Evolutionary conservation across 2,113 vertebrate species (phyloP).

Genomic region (Trematomus loennbergii): DNA sequence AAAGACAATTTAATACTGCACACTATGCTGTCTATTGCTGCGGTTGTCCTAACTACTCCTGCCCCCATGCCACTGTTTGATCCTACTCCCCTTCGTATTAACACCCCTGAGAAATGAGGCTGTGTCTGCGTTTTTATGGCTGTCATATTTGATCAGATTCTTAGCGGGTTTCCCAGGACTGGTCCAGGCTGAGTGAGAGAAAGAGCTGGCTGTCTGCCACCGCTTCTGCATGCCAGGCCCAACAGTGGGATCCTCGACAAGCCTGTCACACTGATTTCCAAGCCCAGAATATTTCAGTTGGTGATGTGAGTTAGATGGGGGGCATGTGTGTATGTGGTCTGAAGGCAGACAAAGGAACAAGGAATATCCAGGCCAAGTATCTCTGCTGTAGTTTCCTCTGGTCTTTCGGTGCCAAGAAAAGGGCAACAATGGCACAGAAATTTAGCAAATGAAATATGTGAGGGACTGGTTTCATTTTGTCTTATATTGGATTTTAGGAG

Average conservation of each 20-base stretch:
- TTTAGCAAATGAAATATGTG: conserved; percentile 23
- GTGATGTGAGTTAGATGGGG: conserved; percentile 59
- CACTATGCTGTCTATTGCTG: neutral
- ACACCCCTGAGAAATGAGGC: conserved; percentile 62
- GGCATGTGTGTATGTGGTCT: conserved; percentile 55
- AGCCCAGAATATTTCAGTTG: conserved; percentile 71
- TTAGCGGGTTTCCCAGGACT: conserved; percentile 76
- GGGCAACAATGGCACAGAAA: conserved; percentile 31
- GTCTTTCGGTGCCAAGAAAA: conserved; percentile 36
- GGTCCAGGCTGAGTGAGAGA: conserved; percentile 57
- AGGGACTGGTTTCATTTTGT: conserved; percentile 23
- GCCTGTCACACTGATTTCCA: conserved; percentile 82
- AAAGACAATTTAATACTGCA: conserved; percentile 2
- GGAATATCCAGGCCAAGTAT: conserved; percentile 58
- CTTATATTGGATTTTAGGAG: conserved; percentile 7
- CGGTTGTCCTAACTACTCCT: neutral
- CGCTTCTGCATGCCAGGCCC: conserved; percentile 72
- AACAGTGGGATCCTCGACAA: conserved; percentile 80
- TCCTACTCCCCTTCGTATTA: conserved; percentile 25
- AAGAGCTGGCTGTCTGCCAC: conserved; percentile 72
- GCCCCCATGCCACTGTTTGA: conserved; percentile 5
- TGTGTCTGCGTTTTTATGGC: conserved; percentile 76
- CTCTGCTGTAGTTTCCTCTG: conserved; percentile 41
- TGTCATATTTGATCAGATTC: conserved; percentile 83
- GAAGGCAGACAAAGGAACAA: conserved; percentile 55